Base-by-base conservation (phyloP, 2,888 invertebrate species). In the Globia sparganii region DNA sequence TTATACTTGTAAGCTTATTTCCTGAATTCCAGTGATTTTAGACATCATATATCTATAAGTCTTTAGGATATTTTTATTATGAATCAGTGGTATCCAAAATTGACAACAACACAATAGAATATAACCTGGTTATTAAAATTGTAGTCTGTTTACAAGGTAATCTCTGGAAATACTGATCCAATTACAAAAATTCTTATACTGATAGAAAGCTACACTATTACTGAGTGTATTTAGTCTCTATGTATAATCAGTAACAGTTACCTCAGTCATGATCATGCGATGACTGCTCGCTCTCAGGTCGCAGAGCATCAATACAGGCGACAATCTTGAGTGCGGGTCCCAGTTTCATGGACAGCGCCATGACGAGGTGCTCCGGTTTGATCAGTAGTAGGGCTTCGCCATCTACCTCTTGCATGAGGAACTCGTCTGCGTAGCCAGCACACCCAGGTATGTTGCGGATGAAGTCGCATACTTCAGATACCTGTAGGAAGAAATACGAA, bases 261-360 rank as follows among this genome's bases (percentile, higher is more conserved):
- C 94, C 93, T 95, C 91, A 96, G 88, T 95, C 95, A n/a, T 93
- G 90, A 15, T 95, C 94, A 78, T 88, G 88, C 2, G 88, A 70
- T 5, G 88, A 72, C 68, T 94, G 93, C 43, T 95, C 97, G 87
- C 94, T 96, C 84, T 98, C 98, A 5, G 97, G 97, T 61, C 98
- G 97, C 97, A 99, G 98, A 1, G 98, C 97, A 92, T 99, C 98
- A 79, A 99, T 99, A 94, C 98, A 98, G 64, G 99, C 99, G 87
- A 99, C 99, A 78, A 99, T 99, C 95, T 99, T 99, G 73, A 99
- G 97, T 1, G 99, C 99, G 0, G 99, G 99, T 0, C 99, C 99
- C 34, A 99, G 97, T 92, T 99, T 99, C 98, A 99, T 99, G 78
- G 98, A 98, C 97, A 99, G 99, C 13, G 99, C 98, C 86, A 98